phyloP scores from a whole-genome alignment of 2,888 invertebrate genomes.

The Drosophila lutescens region DNA sequence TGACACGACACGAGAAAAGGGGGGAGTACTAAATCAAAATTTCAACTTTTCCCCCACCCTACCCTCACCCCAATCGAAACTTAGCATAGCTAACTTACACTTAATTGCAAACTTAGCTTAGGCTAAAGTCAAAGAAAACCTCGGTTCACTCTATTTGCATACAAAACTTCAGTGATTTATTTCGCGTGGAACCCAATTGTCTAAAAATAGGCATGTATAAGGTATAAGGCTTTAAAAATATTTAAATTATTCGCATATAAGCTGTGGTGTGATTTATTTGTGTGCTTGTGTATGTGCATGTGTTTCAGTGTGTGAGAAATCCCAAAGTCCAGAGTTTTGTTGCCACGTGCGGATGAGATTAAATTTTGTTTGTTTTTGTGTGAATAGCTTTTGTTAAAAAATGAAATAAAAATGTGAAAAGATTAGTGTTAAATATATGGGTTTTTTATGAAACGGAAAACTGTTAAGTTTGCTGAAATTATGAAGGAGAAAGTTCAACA shows the following conservation, averaged over 20 bases:
- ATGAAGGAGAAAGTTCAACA: conserved; percentile 16
- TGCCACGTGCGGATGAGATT: conserved; percentile 53
- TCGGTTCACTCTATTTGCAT: conserved; percentile 54
- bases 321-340: conserved; percentile 69
- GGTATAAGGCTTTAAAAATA: conserved; percentile 23
- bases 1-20: conserved; percentile 62
- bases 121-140: conserved; percentile 30
- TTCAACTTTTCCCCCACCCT: conserved; percentile 2
- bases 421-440: conserved; percentile 59
- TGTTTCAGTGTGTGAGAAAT: conserved; percentile 44
- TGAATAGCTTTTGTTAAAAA: conserved; percentile 55
- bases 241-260: conserved; percentile 38
- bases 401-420: conserved; percentile 60
- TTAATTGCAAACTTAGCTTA: conserved; percentile 32
- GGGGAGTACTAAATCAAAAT: conserved; percentile 24
- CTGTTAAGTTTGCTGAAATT: conserved; percentile 39
- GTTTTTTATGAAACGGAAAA: conserved; percentile 18
- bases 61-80: neutral
- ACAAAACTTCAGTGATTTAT: conserved; percentile 55
- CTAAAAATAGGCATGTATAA: conserved; percentile 41
- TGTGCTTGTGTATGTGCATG: conserved; percentile 21
- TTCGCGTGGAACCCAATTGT: conserved; percentile 43
- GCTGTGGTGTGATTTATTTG: conserved; percentile 34
- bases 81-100: conserved; percentile 8
- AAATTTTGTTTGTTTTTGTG: conserved; percentile 36